Base-by-base conservation (phyloP, 2,888 invertebrate genomes). In the Xestia ashworthii region DNA sequence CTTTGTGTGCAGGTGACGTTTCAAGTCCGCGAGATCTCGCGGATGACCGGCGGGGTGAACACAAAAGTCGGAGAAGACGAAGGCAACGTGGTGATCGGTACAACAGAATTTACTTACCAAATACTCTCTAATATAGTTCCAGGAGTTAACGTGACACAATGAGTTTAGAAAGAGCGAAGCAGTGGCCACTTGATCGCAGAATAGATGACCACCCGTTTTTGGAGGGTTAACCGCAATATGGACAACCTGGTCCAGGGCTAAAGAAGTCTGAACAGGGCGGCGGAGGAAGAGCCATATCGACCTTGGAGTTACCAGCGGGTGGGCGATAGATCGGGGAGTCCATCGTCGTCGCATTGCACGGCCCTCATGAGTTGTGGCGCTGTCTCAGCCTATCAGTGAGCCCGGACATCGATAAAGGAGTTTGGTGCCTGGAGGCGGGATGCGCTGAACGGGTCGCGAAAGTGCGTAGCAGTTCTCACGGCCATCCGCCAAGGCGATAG, bases 61-160 rank as follows among this genome's bases (percentile, higher is more conserved):
- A 99, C 99, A 0, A 97, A 98, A 87, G 98, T 99, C 78, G 99
- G 99, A 44, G 98, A 99, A 92, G 99, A 99, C 93, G 99, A 99
- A 92, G 99, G 99, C 4, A 98, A 98, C 46, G 92, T 99, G 55
- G 97, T 98, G 50, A 93, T 98, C 22, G 98, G 97, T 96, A 76
- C 71, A 14, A 19, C 38, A 60, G 8, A 60, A 32, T 16, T 25
- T 58, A 58, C 12, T 55, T 22, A 53, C 32, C 41, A 32, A 6
- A 44, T 22, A 32, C 44, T 6, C 19, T 22, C 16, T 64, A 9
- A 5, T 41, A 69, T 16, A 32, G 58, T 25, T 9, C n/a, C 55
- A 58, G 55, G 22, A 9, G 9, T 53, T 53, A 53, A 22, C 22
- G 55, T 55, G 55, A n/a, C 55, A 5, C n/a, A 12, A n/a, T 5